These are phyloP conservation scores for Heliconius himera DNA, from an alignment of 1,140 invertebrate genomes.

Conservation along the genomic window DNA sequence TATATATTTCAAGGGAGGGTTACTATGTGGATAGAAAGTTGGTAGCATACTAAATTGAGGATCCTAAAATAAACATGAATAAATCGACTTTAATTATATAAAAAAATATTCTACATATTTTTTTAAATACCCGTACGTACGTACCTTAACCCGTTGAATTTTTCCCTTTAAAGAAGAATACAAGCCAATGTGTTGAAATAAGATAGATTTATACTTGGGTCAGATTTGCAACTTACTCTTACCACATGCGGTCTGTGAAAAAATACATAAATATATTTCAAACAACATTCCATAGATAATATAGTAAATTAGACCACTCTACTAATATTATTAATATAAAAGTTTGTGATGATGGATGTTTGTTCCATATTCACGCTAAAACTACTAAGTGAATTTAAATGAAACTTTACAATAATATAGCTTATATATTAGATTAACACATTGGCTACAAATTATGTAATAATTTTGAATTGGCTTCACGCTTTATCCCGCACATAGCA, in stretches of 20 bases:
- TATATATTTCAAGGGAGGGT: constrained; percentile 89
- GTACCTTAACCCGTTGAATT: constrained; percentile 96
- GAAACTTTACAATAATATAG: no score
- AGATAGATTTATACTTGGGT: constrained; percentile 94
- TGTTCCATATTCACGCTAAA: no score
- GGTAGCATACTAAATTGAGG: constrained; percentile 95
- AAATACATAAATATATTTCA: constrained; percentile 41
- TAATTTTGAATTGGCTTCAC: no score
- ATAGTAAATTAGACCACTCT: background rate
- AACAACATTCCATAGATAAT: background rate
- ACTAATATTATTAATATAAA: background rate
- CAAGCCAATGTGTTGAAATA: constrained; percentile 98
- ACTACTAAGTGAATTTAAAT: no score
- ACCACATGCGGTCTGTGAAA: constrained; percentile 91
- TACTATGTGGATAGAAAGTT: constrained; percentile 91
- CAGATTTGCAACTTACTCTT: constrained; percentile 90
- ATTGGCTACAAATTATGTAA: no score
- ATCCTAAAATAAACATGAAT: constrained; percentile 84
- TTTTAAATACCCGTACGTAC: no score
- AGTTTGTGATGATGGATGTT: background rate
- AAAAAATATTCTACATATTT: background rate
- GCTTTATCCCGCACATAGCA: no score
- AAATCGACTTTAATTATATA: no score
- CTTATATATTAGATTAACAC: no score
- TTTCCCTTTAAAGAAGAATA: constrained; percentile 98